A percentile compares a stretch with the other conserved stretches of the same genome.
Conservation (phyloP, 2,113 vertebrate genomes). For the Ellobius talpinus region DNA sequence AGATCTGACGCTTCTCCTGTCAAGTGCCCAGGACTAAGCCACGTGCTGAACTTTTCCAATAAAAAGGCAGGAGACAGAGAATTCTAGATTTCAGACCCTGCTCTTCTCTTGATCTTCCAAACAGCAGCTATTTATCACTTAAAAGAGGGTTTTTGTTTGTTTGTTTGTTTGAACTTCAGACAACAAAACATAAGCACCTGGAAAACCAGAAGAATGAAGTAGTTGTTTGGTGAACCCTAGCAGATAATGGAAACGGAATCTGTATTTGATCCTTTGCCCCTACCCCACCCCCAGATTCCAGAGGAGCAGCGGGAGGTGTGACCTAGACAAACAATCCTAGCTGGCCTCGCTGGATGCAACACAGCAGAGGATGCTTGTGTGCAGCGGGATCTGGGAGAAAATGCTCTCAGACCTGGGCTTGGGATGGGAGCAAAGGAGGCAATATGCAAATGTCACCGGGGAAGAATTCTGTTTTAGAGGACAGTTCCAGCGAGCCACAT, state of each 20-base stretch:
- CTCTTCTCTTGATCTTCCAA: slow-evolving; percentile 35
- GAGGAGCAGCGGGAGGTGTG: background rate
- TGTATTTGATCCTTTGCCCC: background rate
- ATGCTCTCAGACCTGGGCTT: background rate
- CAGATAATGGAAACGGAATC: slow-evolving; percentile 22
- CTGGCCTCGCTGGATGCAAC: background rate
- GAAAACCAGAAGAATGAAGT: slow-evolving; percentile 23
- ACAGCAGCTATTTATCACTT: background rate
- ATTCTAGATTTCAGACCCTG: background rate
- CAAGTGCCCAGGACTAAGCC: background rate
- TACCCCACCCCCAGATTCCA: background rate
- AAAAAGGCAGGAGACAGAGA: slow-evolving; percentile 1
- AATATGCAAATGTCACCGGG: background rate
- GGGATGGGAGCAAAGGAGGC: background rate
- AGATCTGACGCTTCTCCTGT: background rate
- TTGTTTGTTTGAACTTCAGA: slow-evolving; percentile 15
- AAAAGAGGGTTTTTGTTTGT: background rate
- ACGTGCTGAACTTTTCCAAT: background rate
- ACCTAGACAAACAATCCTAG: background rate
- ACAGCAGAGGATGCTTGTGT: background rate
- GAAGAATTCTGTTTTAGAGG: background rate
- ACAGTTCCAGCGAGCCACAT: background rate
- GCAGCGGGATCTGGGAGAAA: background rate
- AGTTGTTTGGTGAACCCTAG: background rate
- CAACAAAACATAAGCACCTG: slow-evolving; percentile 71